A percentile compares a stretch with the other conserved stretches of the same genome.
phyloP scores from a whole-genome alignment of 2,888 invertebrate species.

The Ganaspis brasiliensis region DNA sequence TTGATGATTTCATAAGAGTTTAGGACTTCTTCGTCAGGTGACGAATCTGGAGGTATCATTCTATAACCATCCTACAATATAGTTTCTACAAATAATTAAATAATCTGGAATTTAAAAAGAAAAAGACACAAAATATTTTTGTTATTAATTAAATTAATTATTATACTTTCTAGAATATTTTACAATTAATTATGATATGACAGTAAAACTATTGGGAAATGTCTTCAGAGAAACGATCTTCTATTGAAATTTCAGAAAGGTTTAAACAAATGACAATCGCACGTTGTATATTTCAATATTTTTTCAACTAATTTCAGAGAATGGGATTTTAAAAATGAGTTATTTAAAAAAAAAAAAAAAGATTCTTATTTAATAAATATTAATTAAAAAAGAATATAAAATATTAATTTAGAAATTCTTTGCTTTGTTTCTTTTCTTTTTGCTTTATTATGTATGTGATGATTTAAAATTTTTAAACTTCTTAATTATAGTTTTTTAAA shows the following conservation, averaged over 20 bases:
- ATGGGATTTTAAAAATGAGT: neutral
- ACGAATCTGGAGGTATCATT: conserved; percentile 74
- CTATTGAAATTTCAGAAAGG: conserved; percentile 2
- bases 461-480: no score
- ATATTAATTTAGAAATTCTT: no score
- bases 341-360: no score
- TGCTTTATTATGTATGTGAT: no score
- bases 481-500: no score
- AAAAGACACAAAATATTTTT: neutral
- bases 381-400: no score
- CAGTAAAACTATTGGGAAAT: neutral
- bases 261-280: conserved; percentile 20
- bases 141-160: conserved; percentile 3
- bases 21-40: conserved; percentile 73
- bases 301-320: conserved; percentile 21
- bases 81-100: neutral
- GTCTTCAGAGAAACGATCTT: neutral
- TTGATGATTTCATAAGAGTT: conserved; percentile 76
- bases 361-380: no score
- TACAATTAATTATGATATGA: neutral
- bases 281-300: neutral
- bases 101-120: neutral
- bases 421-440: no score
- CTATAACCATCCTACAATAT: conserved; percentile 68
- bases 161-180: neutral